Evolutionary conservation across 1,140 invertebrate genomes (phyloP).

Genomic region (Rhysida immarginata): DNA sequence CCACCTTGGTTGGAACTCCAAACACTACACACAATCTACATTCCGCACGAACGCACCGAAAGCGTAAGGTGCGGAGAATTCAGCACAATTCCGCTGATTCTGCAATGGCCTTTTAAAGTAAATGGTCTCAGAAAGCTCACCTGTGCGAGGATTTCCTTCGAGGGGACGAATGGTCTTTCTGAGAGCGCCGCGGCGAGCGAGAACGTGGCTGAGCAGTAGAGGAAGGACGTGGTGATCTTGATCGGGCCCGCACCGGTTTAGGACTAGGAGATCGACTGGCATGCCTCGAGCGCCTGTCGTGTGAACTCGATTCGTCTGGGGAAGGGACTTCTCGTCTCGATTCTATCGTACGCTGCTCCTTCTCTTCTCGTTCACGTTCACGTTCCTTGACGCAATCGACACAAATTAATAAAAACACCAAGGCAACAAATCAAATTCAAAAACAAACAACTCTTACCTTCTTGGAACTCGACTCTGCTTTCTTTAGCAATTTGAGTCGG

Average conservation of each 20-base stretch:
- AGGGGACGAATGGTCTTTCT: not conserved
- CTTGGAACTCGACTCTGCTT: constrained; percentile 34
- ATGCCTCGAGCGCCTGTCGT: constrained; percentile 11
- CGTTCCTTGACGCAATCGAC: not conserved
- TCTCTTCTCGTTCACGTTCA: constrained; percentile 12
- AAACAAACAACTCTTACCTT: not conserved
- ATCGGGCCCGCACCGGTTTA: not conserved
- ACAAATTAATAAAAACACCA: constrained; percentile 1
- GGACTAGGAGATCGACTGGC: not conserved
- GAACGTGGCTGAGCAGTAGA: constrained; percentile 14
- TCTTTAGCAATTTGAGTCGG: constrained; percentile 70
- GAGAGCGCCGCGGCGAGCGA: constrained; percentile 13
- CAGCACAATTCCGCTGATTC: too few species aligned
- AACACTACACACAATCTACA: not conserved
- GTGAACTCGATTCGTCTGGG: constrained; percentile 11
- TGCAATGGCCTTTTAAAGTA: not conserved
- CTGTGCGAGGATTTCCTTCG: constrained; percentile 2
- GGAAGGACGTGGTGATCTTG: constrained; percentile 7
- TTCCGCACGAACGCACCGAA: not conserved
- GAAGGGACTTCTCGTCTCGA: not conserved
- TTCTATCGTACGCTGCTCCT: constrained; percentile 8
- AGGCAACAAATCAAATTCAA: not conserved
- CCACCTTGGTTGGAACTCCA: not conserved
- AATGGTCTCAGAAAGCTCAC: not conserved
- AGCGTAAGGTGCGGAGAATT: not conserved